Evolutionary conservation across 2,797 vertebrate species (phyloP).

Genomic region (Aulostomus chinensis): DNA sequence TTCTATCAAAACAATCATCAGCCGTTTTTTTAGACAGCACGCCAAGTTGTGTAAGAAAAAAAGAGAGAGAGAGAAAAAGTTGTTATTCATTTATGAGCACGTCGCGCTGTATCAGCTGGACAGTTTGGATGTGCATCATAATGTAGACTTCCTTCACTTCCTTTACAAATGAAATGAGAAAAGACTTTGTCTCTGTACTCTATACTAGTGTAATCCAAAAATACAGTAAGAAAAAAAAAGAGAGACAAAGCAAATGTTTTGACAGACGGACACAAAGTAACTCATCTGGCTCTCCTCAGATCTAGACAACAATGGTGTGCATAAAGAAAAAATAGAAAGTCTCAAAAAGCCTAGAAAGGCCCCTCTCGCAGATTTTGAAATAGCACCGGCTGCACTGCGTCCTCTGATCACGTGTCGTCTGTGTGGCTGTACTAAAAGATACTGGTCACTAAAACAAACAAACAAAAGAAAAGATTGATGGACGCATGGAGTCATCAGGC

Average conservation of each 20-base stretch:
- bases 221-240: no score
- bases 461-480: no score
- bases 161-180: background rate
- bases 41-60: constrained; percentile 50
- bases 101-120: no score
- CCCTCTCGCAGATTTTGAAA: background rate
- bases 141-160: background rate
- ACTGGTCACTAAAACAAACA: no score
- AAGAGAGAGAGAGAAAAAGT: constrained; percentile 5
- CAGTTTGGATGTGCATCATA: no score
- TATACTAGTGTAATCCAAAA: no score
- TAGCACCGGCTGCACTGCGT: no score
- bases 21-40: constrained; percentile 67
- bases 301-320: background rate
- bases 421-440: no score
- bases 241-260: background rate
- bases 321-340: background rate
- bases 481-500: no score
- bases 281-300: no score
- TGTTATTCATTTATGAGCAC: constrained; percentile 1
- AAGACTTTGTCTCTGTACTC: background rate
- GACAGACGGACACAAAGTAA: background rate
- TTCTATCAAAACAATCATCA: constrained; percentile 81
- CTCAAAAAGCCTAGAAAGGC: background rate
- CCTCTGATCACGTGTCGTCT: no score